A percentile compares a stretch with the other conserved stretches of the same genome.
Evolutionary conservation across 2,888 invertebrate genomes (phyloP).

Genomic region (Drosophila kuntzei): DNA sequence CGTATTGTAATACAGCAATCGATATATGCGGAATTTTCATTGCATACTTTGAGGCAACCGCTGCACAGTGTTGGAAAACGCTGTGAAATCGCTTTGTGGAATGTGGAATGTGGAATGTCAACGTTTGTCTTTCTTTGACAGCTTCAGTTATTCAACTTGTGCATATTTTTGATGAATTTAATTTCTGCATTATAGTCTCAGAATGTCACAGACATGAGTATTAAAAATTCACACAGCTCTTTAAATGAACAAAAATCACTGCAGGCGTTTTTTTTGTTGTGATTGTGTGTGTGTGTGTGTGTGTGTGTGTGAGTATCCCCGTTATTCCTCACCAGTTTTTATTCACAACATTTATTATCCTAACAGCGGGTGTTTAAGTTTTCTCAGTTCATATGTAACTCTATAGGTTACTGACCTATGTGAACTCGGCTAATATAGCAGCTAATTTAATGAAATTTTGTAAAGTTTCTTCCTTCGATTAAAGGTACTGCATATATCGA

Average conservation of each 20-base stretch:
- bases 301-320: neutral
- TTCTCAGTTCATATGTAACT: neutral
- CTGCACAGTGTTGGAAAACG: conserved; percentile 11
- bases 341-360: conserved; percentile 8
- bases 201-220: conserved; percentile 31
- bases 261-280: conserved; percentile 52
- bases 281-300: neutral
- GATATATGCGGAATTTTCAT: conserved; percentile 10
- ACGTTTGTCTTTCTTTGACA: conserved; percentile 44
- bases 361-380: neutral
- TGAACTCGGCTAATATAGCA: neutral
- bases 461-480: neutral
- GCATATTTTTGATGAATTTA: conserved; percentile 75
- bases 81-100: conserved; percentile 15
- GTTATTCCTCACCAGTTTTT: conserved; percentile 14
- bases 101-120: conserved; percentile 22
- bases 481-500: too few species aligned
- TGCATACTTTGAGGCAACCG: conserved; percentile 8
- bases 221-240: conserved; percentile 8
- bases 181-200: conserved; percentile 62
- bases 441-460: neutral
- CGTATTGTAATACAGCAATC: neutral
- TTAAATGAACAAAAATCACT: conserved; percentile 60
- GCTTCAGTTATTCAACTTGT: conserved; percentile 59
- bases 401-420: neutral